Conservation (phyloP, 30 jellyfish, hydroid and myxozoan species). For the Aurelia aurita complex sp. Pacific region DNA sequence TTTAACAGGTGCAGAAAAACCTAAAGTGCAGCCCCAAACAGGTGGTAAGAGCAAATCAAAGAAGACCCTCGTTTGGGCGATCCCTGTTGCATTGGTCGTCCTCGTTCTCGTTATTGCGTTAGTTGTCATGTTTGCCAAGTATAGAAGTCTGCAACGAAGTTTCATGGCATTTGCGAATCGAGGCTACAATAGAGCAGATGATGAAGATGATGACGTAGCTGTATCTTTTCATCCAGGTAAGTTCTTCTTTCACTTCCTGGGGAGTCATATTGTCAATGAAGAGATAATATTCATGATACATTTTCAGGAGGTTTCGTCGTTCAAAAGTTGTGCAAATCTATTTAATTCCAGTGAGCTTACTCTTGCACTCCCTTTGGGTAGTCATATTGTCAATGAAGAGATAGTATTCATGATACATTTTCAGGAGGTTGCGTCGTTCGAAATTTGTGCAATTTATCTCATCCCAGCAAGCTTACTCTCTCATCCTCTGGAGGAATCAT, state of each 20-base stretch:
- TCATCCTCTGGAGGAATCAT: neutral
- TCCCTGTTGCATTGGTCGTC: slow-evolving; percentile 93
- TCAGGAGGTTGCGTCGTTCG: neutral
- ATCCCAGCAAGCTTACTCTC: neutral
- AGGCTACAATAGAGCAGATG: slow-evolving; percentile 80
- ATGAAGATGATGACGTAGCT: slow-evolving; percentile 89
- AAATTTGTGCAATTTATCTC: neutral
- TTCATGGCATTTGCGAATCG: slow-evolving; percentile 97
- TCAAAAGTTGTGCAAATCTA: neutral
- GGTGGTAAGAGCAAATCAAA: slow-evolving; percentile 22
- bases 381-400: neutral
- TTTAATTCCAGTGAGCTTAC: no score
- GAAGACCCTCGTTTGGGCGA: slow-evolving; percentile 87
- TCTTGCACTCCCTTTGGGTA: neutral
- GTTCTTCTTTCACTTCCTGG: neutral
- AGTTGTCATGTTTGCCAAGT: slow-evolving; percentile 76
- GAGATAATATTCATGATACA: neutral
- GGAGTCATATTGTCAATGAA: neutral
- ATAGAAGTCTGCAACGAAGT: slow-evolving; percentile 88
- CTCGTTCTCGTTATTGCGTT: slow-evolving; percentile 71
- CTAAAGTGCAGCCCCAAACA: slow-evolving; percentile 43
- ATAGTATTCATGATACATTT: neutral
- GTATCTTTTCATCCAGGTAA: slow-evolving; percentile 91
- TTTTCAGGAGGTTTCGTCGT: neutral
- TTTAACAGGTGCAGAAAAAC: neutral